These are phyloP conservation scores for Nesoenas mayeri DNA, from an alignment of 2,113 vertebrate genomes.

Conservation along the genomic window DNA sequence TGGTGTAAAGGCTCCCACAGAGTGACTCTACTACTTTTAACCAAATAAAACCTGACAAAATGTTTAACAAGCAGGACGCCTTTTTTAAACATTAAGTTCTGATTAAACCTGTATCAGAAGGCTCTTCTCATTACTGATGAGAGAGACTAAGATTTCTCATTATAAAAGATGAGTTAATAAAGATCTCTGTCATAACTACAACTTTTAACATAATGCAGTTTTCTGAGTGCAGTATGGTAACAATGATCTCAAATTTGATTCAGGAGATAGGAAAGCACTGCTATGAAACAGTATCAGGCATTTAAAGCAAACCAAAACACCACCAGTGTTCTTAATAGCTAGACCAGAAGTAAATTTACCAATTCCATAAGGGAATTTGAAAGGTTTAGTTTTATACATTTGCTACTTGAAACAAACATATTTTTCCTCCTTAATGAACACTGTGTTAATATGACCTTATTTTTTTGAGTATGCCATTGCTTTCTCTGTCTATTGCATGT, in stretches of 20 bases:
- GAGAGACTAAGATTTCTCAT: not conserved
- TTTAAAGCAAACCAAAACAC: not conserved
- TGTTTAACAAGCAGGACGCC: not conserved
- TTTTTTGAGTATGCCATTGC: not conserved
- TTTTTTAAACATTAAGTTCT: conserved; percentile 6
- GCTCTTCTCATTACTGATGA: not conserved
- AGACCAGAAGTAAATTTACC: not conserved
- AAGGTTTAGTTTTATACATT: not conserved
- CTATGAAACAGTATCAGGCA: not conserved
- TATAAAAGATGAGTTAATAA: not conserved
- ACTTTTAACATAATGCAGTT: not conserved
- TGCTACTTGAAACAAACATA: not conserved
- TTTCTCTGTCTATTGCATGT: not conserved
- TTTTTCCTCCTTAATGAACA: not conserved
- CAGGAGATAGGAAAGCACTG: not conserved
- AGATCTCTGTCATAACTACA: not conserved
- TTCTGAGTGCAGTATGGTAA: not conserved
- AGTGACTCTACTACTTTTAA: not conserved
- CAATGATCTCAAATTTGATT: not conserved
- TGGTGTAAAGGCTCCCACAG: not conserved
- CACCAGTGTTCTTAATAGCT: not conserved
- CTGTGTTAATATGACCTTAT: not conserved
- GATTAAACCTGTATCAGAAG: conserved; percentile 9
- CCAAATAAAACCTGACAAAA: not conserved
- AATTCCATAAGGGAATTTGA: not conserved